phyloP scores from a whole-genome alignment of 2,888 invertebrate species.

The Campoletis raptor region DNA sequence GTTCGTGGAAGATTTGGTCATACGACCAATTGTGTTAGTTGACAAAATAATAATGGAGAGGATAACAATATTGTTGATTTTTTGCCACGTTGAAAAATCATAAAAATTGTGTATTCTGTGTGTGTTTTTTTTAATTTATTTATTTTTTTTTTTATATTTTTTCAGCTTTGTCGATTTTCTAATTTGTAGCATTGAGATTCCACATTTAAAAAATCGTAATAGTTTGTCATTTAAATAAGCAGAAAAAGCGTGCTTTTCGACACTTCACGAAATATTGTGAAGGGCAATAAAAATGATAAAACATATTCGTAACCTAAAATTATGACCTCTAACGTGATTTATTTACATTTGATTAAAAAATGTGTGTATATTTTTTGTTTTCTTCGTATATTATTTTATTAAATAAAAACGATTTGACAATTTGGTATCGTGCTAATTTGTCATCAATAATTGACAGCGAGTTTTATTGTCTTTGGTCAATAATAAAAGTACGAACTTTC shows the following conservation, averaged over 20 bases:
- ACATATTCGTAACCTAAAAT: slow-evolving; percentile 26
- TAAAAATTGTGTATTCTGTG: neutral
- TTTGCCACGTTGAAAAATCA: neutral
- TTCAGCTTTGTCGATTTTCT: neutral
- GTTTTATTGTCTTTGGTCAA: slow-evolving; percentile 64
- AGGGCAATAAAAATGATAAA: neutral
- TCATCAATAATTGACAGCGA: slow-evolving; percentile 51
- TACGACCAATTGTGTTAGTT: neutral
- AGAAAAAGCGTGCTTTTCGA: neutral
- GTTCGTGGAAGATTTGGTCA: slow-evolving; percentile 24
- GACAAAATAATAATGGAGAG: neutral
- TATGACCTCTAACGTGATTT: slow-evolving; percentile 51
- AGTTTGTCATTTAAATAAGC: neutral
- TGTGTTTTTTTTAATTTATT: too few species aligned
- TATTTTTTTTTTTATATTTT: neutral
- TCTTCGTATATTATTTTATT: slow-evolving; percentile 10
- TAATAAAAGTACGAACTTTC: slow-evolving; percentile 47
- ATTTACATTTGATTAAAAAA: slow-evolving; percentile 62
- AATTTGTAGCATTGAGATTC: neutral
- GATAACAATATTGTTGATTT: neutral
- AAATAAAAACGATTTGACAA: slow-evolving; percentile 53
- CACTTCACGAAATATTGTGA: neutral
- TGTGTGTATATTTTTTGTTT: slow-evolving; percentile 29
- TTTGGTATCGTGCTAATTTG: slow-evolving; percentile 65
- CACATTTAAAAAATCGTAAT: slow-evolving; percentile 24